Evolutionary conservation across 2,888 invertebrate species (phyloP), one percentile per base, ranked within the genome.

Genomic region (Limenitis camilla): DNA sequence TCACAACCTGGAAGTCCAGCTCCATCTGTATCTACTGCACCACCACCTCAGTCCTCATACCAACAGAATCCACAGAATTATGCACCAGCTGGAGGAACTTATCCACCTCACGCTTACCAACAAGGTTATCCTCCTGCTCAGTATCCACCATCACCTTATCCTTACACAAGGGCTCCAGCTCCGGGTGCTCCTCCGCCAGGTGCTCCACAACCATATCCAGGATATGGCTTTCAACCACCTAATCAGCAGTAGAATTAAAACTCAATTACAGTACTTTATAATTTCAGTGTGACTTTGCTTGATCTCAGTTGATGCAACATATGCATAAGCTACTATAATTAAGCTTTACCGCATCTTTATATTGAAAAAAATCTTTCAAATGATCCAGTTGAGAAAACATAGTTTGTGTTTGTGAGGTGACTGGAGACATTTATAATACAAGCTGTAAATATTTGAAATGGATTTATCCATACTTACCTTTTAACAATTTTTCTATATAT

Each of bases 201-300:
- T 27, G 93, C 91, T 6, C 90, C 93, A 5, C 92, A 93, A 60
- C 92, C 92, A 55, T 95, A 95, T 71, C 91, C 90, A 6, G 92
- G 93, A 36, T 94, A 94, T 72, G 91, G 93, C 46, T 94, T 94
- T 71, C 94, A 94, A 67, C 94, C 94, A 56, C 93, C 94, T 45
- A 89, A 91, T 31, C 92, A 92, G 74, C 92, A 90, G 66, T 82
- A 73, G 61, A 33, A 52, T 28, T 43, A 27, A n/a, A 30, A 36
- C 11, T 42, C 6, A 19, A 19, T 19, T 19, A 19, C 19, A 19
- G 19, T 19, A 19, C 1, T 2, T 19, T 19, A 19, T 19, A 19
- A 19, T 19, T 19, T 19, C 19, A 19, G 19, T 19, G 19, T 19
- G 19, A 19, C 19, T 19, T 2, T 19, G 19, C 19, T 19, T 19